A percentile compares a stretch with the other conserved stretches of the same genome.
Conservation (phyloP, 30 jellyfish, hydroid and myxozoan genomes). For the Aurelia sp. region DNA sequence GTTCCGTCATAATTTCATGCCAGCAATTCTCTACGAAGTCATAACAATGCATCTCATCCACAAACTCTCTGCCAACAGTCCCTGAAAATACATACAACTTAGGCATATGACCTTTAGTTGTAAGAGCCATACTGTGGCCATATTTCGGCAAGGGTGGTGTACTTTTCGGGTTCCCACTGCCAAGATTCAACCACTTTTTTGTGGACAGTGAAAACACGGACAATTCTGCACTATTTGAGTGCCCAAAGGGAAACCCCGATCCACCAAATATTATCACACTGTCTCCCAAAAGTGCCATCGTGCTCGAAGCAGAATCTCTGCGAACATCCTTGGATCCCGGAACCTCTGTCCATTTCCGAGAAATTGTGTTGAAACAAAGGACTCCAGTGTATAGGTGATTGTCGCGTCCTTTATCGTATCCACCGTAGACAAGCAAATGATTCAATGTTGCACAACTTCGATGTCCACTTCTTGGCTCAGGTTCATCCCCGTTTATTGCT, state of each 20-base stretch:
- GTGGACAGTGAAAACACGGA: conserved; percentile 48
- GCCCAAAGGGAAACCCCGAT: conserved; percentile 86
- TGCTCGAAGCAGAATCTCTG: conserved; percentile 67
- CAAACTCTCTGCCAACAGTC: conserved; percentile 68
- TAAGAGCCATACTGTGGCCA: conserved; percentile 80
- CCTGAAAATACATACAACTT: conserved; percentile 75
- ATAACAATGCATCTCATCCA: conserved; percentile 73
- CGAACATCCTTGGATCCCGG: conserved; percentile 58
- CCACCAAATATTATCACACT: conserved; percentile 85
- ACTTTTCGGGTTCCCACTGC: neutral
- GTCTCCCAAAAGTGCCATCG: conserved; percentile 61
- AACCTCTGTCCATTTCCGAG: conserved; percentile 75
- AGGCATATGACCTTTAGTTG: conserved; percentile 1
- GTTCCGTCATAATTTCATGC: conserved; percentile 26
- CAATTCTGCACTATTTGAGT: conserved; percentile 46
- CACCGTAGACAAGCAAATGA: conserved; percentile 79
- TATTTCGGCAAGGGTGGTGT: conserved; percentile 73
- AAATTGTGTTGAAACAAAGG: conserved; percentile 68
- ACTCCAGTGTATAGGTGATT: conserved; percentile 61
- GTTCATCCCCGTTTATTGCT: neutral
- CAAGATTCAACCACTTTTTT: conserved; percentile 57
- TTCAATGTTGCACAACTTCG: conserved; percentile 73
- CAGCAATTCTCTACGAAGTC: conserved; percentile 41
- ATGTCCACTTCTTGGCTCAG: conserved; percentile 96
- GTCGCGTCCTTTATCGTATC: conserved; percentile 48